Base-by-base conservation (phyloP, 2,888 invertebrate genomes). In the Spodoptera littoralis region DNA sequence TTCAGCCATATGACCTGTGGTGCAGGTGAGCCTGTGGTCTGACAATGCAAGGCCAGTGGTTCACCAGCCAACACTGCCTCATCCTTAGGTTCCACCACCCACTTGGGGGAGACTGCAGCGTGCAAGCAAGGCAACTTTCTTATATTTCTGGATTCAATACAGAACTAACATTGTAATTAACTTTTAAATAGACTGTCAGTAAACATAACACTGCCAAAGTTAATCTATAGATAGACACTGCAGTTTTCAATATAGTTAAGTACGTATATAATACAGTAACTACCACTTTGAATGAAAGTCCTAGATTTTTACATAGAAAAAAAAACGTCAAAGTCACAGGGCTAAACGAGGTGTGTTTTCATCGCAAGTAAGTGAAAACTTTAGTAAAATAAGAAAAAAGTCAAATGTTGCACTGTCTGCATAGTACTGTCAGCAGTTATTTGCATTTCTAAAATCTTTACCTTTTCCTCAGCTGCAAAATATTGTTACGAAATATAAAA, bases 1-100 rank as follows among this genome's bases (percentile, higher is more conserved):
- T 97, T 97, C 76, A 97, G 95, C 97, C 97, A 97, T 48, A 95
- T 96, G 83, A 96, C 95, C 81, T 95, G 95, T 9, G 97, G 97
- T 27, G 94, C 87, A 0, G 97, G 98, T 82, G 97, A 97, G 44
- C 97, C 97, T 56, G 96, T 96, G 11, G 97, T 97, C 84, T 96
- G 96, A 84, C 98, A 98, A 74, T 96, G 96, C 73, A 97, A 90
- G 5, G 96, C 93, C 60, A 97, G 94, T 3, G 96, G 90, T 81
- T 96, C 96, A 42, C 97, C 97, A 55, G 96, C 96, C 74, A 97
- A 95, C 51, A 97, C 96, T 59, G 96, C 96, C 77, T 96, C 96
- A 86, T 97, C 97, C 84, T 95, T 95, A 11, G 97, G 97, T 84
- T 97, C 97, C 81, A 96, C 90, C 60, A 96, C 93, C 96, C 97